Evolutionary conservation across 1,140 invertebrate species (phyloP).

Genomic region (Dermatophagoides farinae): DNA sequence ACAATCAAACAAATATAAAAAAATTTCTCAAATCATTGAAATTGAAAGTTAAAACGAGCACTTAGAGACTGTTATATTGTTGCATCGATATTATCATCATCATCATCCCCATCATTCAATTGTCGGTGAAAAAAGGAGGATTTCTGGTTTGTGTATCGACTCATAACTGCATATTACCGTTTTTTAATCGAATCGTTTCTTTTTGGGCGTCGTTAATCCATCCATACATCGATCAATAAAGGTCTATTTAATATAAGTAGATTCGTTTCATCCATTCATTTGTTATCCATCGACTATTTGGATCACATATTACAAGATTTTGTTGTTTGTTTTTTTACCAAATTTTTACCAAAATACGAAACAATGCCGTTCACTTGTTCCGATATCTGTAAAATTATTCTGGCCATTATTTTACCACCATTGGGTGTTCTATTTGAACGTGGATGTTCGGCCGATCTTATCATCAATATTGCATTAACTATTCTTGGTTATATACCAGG

Average conservation of each 20-base stretch:
- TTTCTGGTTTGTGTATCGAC: too few species aligned
- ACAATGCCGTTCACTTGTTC: conserved; percentile 3
- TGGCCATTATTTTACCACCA: conserved; percentile 17
- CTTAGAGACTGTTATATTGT: too few species aligned
- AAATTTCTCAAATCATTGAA: too few species aligned
- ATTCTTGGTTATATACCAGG: conserved; percentile 20
- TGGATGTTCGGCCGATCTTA: conserved; percentile 18
- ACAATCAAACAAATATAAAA: too few species aligned
- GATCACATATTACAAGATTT: not conserved
- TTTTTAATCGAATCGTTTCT: too few species aligned
- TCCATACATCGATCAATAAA: too few species aligned
- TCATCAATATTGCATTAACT: conserved; percentile 21
- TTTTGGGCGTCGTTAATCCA: too few species aligned
- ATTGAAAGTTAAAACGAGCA: too few species aligned
- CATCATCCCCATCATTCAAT: too few species aligned
- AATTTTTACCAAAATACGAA: not conserved
- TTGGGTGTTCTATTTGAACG: conserved; percentile 19
- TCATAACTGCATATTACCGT: too few species aligned
- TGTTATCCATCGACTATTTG: not conserved
- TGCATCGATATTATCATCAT: too few species aligned
- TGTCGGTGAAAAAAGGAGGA: too few species aligned
- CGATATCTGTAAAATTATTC: conserved; percentile 8
- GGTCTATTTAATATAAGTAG: not conserved
- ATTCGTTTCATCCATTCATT: not conserved
- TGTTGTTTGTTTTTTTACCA: not conserved